phyloP scores from a whole-genome alignment of 2,888 invertebrate genomes.

The Catonia carolina region DNA sequence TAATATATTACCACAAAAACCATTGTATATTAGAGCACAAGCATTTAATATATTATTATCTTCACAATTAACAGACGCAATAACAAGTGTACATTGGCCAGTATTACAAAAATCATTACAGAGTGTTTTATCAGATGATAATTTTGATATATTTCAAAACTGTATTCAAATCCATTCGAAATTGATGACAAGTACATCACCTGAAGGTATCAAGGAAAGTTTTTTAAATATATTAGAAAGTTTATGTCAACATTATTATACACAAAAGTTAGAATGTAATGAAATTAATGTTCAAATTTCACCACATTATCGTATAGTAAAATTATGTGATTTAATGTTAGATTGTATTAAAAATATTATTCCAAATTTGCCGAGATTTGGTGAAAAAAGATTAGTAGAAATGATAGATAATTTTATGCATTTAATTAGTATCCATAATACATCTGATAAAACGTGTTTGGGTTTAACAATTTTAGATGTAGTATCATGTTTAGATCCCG shows the following conservation, averaged over 20 bases:
- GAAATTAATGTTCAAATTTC: background rate
- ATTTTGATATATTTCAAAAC: slow-evolving; percentile 15
- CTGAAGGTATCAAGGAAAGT: slow-evolving; percentile 19
- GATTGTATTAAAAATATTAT: slow-evolving; percentile 16
- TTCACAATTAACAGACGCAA: slow-evolving; percentile 22
- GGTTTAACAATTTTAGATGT: slow-evolving; percentile 13
- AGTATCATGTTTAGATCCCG: slow-evolving; percentile 19
- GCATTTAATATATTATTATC: slow-evolving; percentile 15
- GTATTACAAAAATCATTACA: slow-evolving; percentile 15
- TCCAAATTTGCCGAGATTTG: slow-evolving; percentile 18
- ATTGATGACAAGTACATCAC: slow-evolving; percentile 16
- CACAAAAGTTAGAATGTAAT: slow-evolving; percentile 15
- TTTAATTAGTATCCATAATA: slow-evolving; percentile 11
- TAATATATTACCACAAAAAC: slow-evolving; percentile 15
- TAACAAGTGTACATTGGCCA: slow-evolving; percentile 17
- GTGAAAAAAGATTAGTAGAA: slow-evolving; percentile 18
- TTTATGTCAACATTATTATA: slow-evolving; percentile 17
- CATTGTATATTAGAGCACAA: slow-evolving; percentile 17
- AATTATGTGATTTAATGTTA: slow-evolving; percentile 11
- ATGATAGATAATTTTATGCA: slow-evolving; percentile 22
- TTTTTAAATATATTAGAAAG: slow-evolving; percentile 21
- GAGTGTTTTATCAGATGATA: slow-evolving; percentile 16
- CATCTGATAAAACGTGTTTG: background rate
- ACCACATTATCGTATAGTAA: slow-evolving; percentile 14
- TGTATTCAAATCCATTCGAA: slow-evolving; percentile 20